Evolutionary conservation across 2,797 vertebrate genomes (phyloP), one percentile per base, ranked within the genome.

Genomic region (Enteromius thamalakanensis): DNA sequence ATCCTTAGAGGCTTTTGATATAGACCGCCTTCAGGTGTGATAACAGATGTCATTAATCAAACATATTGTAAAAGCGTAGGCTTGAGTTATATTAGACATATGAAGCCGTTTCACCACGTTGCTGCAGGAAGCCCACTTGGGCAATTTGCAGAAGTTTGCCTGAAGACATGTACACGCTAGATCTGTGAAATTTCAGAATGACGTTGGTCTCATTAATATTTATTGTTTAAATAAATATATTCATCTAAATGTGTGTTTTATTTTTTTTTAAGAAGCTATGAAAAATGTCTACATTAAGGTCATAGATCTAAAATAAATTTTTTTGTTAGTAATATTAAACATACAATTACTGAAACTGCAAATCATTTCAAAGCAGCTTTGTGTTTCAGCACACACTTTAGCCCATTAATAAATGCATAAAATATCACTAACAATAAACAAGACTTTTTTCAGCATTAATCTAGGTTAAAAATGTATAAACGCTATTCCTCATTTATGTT

Each of bases 21-120:
- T 26, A 81, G 80, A 81, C 70, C 80, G 55, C 47, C 81, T 58
- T 82, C 81, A 32, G 47, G 12, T 76, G 62, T n/a, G 72, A 68
- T 76, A 76, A 68, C 62, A 76, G 23, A 29, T 65, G 6, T 45
- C 81, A 82, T 82, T 75, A 42, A 76, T 82, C 81, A 68, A 68
- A 21, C 15, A 86, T 53, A 86, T 6, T 62, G 19, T 75, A 65
- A 47, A 82, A 78, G 58, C 17, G 14, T 23, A 62, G 23, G 29
- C 21, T 76, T 3, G 1, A 51, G 55, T 23, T 55, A 51, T 68
- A 17, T 37, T 53, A 55, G 62, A 76, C 68, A 67, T 67, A 64
- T 82, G 47, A 67, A 55, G 17, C 23, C 0, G 23, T 68, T 82
- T 68, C 23, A 68, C 11, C 2, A 55, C 70, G 67, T 26, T 75